Conservation (phyloP, 2,888 invertebrate species). For the Cactoblastis cactorum region DNA sequence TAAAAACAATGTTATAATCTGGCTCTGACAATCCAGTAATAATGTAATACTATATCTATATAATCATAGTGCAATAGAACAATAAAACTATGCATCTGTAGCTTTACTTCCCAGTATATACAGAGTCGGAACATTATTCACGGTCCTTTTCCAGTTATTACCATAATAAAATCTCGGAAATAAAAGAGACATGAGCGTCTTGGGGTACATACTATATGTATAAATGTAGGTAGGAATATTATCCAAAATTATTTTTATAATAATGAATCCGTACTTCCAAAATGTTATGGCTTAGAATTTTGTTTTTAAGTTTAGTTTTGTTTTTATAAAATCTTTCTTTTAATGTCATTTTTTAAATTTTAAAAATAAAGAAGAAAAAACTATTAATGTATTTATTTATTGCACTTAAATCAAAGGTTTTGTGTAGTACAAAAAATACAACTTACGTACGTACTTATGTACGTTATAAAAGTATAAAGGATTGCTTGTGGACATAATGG, state of each 20-base stretch:
- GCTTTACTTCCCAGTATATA: slow-evolving; percentile 23
- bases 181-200: slow-evolving; percentile 61
- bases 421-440: no score
- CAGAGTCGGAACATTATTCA: slow-evolving; percentile 46
- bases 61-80: background rate
- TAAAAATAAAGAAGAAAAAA: no score
- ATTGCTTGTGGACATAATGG: slow-evolving; percentile 2
- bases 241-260: slow-evolving; percentile 40
- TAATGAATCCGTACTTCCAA: slow-evolving; percentile 21
- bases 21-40: no score
- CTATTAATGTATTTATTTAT: no score
- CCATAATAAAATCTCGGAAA: slow-evolving; percentile 64
- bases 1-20: no score
- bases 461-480: background rate
- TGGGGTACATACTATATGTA: slow-evolving; percentile 47
- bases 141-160: slow-evolving; percentile 53
- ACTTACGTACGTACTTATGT: no score
- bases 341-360: no score
- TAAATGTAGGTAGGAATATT: slow-evolving; percentile 37
- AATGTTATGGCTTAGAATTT: no score
- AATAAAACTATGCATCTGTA: background rate
- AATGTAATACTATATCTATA: no score
- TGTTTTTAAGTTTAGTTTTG: no score
- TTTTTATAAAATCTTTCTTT: no score
- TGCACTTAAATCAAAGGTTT: no score